Evolutionary conservation across 2,113 vertebrate genomes (phyloP).

Genomic region (Peromyscus polionotus): DNA sequence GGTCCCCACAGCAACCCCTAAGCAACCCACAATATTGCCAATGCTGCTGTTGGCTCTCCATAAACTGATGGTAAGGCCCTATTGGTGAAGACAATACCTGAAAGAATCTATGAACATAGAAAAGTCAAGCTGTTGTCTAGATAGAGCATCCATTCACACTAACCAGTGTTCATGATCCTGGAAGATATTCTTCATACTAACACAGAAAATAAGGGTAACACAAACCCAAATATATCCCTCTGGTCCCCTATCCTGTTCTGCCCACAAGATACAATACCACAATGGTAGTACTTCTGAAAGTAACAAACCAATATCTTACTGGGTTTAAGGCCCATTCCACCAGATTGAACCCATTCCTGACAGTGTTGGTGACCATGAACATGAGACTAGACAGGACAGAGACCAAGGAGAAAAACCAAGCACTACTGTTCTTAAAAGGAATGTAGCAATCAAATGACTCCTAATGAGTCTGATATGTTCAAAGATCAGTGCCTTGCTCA

Average conservation of each 20-base stretch:
- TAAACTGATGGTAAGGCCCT: neutral
- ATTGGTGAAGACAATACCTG: neutral
- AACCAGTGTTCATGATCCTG: neutral
- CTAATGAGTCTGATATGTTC: neutral
- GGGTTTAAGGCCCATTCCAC: too few relatives aligned
- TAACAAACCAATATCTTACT: neutral
- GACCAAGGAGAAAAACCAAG: neutral
- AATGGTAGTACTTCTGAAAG: neutral
- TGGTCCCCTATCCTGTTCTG: neutral
- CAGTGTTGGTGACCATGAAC: too few relatives aligned
- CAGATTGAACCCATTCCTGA: neutral
- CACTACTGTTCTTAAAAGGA: neutral
- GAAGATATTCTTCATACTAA: neutral
- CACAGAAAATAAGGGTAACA: neutral
- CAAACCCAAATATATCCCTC: neutral
- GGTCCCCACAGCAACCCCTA: accelerated
- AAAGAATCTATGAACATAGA: neutral
- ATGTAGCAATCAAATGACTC: neutral
- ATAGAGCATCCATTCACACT: neutral
- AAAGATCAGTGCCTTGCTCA: neutral
- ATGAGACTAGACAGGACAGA: neutral
- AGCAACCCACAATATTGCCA: neutral
- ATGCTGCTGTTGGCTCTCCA: neutral
- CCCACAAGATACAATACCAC: neutral
- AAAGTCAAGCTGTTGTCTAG: neutral